Base-by-base conservation (phyloP, 2,797 vertebrate species). In the Mycteria americana region DNA sequence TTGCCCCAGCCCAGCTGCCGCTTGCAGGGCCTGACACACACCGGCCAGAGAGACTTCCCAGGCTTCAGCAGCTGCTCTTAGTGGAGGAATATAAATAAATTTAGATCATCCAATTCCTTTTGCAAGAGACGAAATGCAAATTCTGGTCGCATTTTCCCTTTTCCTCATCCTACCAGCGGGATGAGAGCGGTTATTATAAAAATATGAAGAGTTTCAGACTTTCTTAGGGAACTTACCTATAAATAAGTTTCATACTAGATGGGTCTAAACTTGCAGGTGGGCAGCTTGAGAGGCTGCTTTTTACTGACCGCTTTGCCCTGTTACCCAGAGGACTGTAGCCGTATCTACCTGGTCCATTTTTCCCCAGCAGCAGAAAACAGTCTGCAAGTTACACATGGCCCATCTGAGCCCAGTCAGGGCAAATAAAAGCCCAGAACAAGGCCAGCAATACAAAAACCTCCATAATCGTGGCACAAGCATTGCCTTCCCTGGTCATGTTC, bases 381-480 rank as follows among this genome's bases (percentile, higher is more conserved):
- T 23, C 43, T 23, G 0, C 8, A 54, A 54, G 23, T 53, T 33
- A 27, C 22, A 43, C 16, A 2, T 3, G 2, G 31, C 23, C 50
- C 53, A 28, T 23, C n/a, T 41, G 59, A 76, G 33, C 72, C 65
- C 56, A 39, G 13, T 5, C 65, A 86, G 60, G 78, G 65, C 39
- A 85, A 84, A 75, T 8, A 62, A 74, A 72, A 94, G 7, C 91
- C 57, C 65, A 30, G 45, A 17, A n/a, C 2, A 3, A 63, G 35
- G 48, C 39, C 76, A 81, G 45, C 5, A 7, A 30, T 9, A n/a
- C 5, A n/a, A 88, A 80, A 8, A 11, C 2, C 31, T 43, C 56
- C 10, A 0, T 13, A 41, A 81, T 1, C 0, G 0, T 27, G 53
- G 45, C 4, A 6, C 0, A 0, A 48, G 35, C 65, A 16, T 24